Conservation (phyloP, 1,140 invertebrate species). For the Bombus impatiens region DNA sequence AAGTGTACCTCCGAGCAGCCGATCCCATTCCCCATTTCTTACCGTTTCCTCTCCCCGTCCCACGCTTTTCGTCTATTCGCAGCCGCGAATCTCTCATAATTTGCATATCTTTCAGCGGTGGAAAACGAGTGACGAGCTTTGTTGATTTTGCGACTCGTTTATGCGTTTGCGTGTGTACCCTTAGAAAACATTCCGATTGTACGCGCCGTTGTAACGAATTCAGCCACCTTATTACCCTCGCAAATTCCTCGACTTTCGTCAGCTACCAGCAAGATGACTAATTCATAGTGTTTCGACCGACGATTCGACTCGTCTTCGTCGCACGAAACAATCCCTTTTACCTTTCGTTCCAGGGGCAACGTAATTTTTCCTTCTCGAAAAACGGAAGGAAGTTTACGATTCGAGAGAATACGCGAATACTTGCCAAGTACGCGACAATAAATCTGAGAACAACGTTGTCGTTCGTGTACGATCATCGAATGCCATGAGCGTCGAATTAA, state of each 20-base stretch:
- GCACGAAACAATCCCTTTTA: neutral
- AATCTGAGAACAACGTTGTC: too few relatives aligned
- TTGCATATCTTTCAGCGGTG: constrained; percentile 32
- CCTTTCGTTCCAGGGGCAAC: neutral
- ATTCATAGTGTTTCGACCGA: neutral
- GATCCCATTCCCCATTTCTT: neutral
- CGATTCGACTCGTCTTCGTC: neutral
- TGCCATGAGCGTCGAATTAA: too few relatives aligned
- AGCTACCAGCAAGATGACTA: neutral
- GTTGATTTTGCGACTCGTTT: constrained; percentile 36
- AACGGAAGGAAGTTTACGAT: neutral
- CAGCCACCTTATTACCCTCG: constrained; percentile 14
- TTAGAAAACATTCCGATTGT: neutral
- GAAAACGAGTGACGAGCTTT: neutral
- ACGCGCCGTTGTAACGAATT: neutral
- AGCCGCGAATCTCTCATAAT: constrained; percentile 25
- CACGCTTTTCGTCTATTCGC: neutral
- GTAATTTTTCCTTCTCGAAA: neutral
- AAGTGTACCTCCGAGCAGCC: constrained; percentile 4
- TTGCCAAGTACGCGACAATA: neutral
- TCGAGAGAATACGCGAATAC: neutral
- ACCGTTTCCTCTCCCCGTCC: too few relatives aligned
- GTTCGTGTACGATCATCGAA: too few relatives aligned
- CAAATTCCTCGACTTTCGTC: constrained; percentile 12
- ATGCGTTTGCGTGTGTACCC: constrained; percentile 3